A percentile compares a stretch with the other conserved stretches of the same genome.
Evolutionary conservation across 2,797 vertebrate species (phyloP).

Genomic region (Masticophis lateralis): DNA sequence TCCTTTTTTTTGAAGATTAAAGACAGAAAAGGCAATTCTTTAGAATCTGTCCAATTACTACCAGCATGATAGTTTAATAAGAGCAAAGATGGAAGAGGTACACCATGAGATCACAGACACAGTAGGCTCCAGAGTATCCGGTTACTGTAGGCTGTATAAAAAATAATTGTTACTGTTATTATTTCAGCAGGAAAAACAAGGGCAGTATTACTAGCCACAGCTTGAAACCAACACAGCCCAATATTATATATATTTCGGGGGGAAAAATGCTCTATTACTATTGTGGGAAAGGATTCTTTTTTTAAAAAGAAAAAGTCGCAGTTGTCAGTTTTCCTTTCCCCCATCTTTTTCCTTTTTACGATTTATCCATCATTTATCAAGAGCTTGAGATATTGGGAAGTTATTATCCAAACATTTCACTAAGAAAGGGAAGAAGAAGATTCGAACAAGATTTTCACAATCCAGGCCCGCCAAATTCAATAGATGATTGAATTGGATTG

Average conservation of each 20-base stretch:
- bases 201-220: constrained; percentile 42
- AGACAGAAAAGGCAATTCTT: neutral
- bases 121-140: neutral
- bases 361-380: neutral
- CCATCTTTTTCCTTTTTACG: neutral
- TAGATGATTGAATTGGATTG: neutral
- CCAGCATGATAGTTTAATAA: neutral
- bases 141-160: neutral
- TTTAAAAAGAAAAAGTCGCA: neutral
- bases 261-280: constrained; percentile 55
- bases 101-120: neutral
- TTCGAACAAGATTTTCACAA: neutral
- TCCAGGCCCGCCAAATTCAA: neutral
- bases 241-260: constrained; percentile 59
- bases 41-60: neutral
- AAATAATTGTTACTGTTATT: neutral
- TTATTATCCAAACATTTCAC: neutral
- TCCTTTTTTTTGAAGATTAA: neutral
- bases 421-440: neutral
- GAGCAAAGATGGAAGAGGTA: neutral
- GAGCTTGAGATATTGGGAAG: neutral
- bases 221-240: constrained; percentile 55
- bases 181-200: constrained; percentile 23
- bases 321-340: neutral
- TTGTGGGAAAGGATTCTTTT: constrained; percentile 44